Percentiles rank a stretch among this genome's conserved stretches.
These are phyloP conservation scores for Azorinus chamasolen DNA, from an alignment of 2,888 invertebrate genomes.

Conservation along the genomic window DNA sequence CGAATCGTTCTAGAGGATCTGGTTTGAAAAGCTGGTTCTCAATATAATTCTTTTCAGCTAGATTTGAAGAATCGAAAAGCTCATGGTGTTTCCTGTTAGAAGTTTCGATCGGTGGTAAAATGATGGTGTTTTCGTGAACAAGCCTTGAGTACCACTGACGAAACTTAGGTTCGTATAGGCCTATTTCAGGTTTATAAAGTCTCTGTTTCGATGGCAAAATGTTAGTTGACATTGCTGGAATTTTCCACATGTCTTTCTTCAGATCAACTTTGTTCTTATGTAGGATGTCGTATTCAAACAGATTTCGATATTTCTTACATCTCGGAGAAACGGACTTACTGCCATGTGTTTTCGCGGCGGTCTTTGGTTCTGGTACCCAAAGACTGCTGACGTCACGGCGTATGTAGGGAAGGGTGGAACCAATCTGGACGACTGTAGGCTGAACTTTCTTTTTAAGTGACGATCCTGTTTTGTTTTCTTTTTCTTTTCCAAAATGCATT, in stretches of 20 bases:
- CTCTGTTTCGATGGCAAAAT: slow-evolving; percentile 17
- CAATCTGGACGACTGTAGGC: slow-evolving; percentile 34
- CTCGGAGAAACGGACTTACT: background rate
- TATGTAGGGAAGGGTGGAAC: slow-evolving; percentile 23
- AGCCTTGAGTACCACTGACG: slow-evolving; percentile 31
- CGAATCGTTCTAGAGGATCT: slow-evolving; percentile 31
- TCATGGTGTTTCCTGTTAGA: slow-evolving; percentile 26
- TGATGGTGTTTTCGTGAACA: slow-evolving; percentile 48
- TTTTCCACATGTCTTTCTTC: slow-evolving; percentile 51
- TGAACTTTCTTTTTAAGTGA: too few species aligned
- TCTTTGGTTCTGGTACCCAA: slow-evolving; percentile 34
- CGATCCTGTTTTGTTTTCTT: too few species aligned
- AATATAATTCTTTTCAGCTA: slow-evolving; percentile 50
- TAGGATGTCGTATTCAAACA: slow-evolving; percentile 45
- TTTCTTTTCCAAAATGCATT: too few species aligned
- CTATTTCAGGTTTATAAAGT: background rate
- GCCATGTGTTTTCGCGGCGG: background rate
- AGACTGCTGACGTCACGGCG: slow-evolving; percentile 30
- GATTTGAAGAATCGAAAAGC: slow-evolving; percentile 29
- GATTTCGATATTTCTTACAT: slow-evolving; percentile 45
- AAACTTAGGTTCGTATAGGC: slow-evolving; percentile 40
- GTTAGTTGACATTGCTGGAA: slow-evolving; percentile 52
- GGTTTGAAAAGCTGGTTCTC: slow-evolving; percentile 7
- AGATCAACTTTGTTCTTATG: slow-evolving; percentile 34
- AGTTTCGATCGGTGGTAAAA: slow-evolving; percentile 49